phyloP scores from a whole-genome alignment of 2,797 vertebrate genomes.

The Rhinoraja longicauda region DNA sequence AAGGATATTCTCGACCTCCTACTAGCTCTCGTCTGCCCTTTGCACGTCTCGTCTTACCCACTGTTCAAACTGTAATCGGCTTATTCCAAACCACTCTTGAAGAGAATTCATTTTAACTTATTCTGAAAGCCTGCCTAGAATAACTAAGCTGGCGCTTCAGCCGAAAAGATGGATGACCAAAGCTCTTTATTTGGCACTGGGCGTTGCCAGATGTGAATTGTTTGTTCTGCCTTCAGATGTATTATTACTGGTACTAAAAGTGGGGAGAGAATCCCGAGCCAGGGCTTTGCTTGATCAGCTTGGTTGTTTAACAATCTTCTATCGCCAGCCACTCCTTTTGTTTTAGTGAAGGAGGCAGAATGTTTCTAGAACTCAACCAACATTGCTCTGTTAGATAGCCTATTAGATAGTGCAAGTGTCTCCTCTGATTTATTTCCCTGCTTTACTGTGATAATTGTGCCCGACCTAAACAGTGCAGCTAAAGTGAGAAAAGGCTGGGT shows the following conservation, averaged over 20 bases:
- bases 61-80: not conserved
- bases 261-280: not conserved
- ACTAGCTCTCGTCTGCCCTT: not conserved
- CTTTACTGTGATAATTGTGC: not conserved
- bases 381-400: not conserved
- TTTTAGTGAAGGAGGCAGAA: constrained; percentile 47
- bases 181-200: not conserved
- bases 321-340: constrained; percentile 49
- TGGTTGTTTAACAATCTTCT: not conserved
- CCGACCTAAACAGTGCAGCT: not conserved
- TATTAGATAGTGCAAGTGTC: not conserved
- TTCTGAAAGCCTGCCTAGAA: not conserved
- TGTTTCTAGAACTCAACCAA: constrained; percentile 39
- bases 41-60: not conserved
- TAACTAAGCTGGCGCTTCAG: not conserved
- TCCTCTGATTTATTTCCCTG: not conserved
- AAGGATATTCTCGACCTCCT: not conserved
- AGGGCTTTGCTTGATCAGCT: not conserved
- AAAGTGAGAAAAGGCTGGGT: not conserved
- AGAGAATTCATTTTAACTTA: not conserved
- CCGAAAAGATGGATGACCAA: not conserved
- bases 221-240: not conserved
- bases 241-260: not conserved
- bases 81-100: not conserved
- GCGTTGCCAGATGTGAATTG: not conserved